A percentile compares a stretch with the other conserved stretches of the same genome.
Evolutionary conservation across 2,113 vertebrate genomes (phyloP).

Genomic region (Peucedramus taeniatus): DNA sequence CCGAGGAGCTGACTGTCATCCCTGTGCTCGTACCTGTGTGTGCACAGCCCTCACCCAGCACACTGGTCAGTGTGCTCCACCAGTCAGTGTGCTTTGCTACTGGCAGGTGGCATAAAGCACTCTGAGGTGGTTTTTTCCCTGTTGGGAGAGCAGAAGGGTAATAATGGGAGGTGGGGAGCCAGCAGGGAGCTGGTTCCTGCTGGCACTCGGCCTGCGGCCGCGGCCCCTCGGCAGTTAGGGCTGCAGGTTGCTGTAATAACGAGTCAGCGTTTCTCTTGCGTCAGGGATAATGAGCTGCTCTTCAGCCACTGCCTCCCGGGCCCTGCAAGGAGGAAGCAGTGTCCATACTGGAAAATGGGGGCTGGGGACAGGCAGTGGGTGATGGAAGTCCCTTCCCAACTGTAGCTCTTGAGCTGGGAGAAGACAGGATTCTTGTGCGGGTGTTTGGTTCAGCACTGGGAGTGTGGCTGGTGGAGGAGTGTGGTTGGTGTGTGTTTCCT

Average conservation of each 20-base stretch:
- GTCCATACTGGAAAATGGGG: fast-evolving
- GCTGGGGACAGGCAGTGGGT: neutral
- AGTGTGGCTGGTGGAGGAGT: neutral
- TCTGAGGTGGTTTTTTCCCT: neutral
- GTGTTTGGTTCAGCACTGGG: neutral
- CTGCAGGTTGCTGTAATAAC: conserved; percentile 45
- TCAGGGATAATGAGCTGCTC: conserved; percentile 16
- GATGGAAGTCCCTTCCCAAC: neutral
- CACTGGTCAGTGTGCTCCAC: fast-evolving
- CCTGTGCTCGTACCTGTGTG: fast-evolving
- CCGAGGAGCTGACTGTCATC: fast-evolving
- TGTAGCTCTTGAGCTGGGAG: neutral
- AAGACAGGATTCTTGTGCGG: neutral
- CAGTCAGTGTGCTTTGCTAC: neutral
- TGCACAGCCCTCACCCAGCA: neutral
- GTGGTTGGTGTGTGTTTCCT: fast-evolving
- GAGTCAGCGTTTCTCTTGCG: conserved; percentile 12
- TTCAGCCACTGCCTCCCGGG: neutral
- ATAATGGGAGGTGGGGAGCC: neutral
- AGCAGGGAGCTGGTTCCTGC: neutral
- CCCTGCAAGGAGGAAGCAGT: neutral
- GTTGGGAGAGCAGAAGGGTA: neutral
- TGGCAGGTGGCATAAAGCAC: neutral
- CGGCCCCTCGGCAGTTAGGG: neutral
- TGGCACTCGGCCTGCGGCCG: fast-evolving